Conservation (phyloP, 2,113 vertebrate genomes). For the Lipophrys pholis region DNA sequence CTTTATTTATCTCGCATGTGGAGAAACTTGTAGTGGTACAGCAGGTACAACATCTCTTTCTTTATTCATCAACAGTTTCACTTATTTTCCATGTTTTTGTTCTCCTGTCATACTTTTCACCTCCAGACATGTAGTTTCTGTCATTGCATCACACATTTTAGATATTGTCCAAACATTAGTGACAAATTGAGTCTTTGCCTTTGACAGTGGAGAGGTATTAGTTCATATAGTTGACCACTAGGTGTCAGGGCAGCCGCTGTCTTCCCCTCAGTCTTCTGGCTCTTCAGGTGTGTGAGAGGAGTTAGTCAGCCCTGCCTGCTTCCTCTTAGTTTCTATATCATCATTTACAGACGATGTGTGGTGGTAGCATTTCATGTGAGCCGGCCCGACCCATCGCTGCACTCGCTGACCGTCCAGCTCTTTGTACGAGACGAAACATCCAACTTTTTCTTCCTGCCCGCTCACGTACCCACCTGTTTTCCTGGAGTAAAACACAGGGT, state of each 20-base stretch:
- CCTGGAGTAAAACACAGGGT: slow-evolving; percentile 79
- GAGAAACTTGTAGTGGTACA: too few relatives aligned
- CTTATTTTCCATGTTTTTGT: too few relatives aligned
- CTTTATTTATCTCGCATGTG: too few relatives aligned
- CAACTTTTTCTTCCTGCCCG: slow-evolving; percentile 74
- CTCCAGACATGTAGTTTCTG: too few relatives aligned
- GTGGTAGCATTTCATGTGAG: slow-evolving; percentile 43
- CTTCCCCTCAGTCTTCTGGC: not conserved
- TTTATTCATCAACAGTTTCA: not conserved
- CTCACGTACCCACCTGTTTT: slow-evolving; percentile 82
- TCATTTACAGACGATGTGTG: slow-evolving; percentile 39
- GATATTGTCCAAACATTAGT: too few relatives aligned
- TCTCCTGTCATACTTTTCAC: too few relatives aligned
- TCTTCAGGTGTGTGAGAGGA: slow-evolving; percentile 2
- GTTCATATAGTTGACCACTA: slow-evolving; percentile 65
- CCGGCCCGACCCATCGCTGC: slow-evolving; percentile 66
- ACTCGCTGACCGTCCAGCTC: slow-evolving; percentile 74
- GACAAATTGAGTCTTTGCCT: too few relatives aligned
- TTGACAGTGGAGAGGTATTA: too few relatives aligned
- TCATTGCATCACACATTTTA: too few relatives aligned
- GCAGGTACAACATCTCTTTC: too few relatives aligned
- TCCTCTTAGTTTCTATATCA: slow-evolving; percentile 30
- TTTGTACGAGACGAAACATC: slow-evolving; percentile 62
- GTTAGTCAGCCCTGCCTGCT: slow-evolving; percentile 27
- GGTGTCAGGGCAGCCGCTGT: slow-evolving; percentile 71